Evolutionary conservation across 1,140 invertebrate species (phyloP), one percentile per base, ranked within the genome.

Genomic region (Papilio aristodemus): DNA sequence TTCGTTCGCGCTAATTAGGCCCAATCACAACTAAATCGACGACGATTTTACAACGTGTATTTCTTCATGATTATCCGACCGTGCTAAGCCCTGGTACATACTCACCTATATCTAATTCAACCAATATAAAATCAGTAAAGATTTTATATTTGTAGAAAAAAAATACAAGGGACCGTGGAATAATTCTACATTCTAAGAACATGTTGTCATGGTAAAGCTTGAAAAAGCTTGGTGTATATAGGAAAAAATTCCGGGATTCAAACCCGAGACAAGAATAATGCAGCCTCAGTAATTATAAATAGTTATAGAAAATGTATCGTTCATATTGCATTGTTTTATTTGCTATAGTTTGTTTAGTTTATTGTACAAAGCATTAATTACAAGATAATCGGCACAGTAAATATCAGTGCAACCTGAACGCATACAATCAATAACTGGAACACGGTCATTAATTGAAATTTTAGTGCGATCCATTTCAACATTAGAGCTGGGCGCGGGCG

Each of bases 401-500:
- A 39, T 39, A 39, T 11, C 13, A 11, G 10, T 39, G 38, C 38
- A 39, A 46, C 17, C n/a, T 46, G 41, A 46, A 36, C 32, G 57
- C n/a, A 32, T 32, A 11, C 57, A 37, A 59, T 59, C 57, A 59
- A 59, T 59, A n/a, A 59, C 27, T 7, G 4, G 27, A 2, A 36
- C 13, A 11, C 14, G n/a, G 25, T n/a, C 8, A 59, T 59, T 59
- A 59, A 59, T 59, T 59, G 57, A 59, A 59, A 59, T 59, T 59
- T 59, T 59, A 59, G 57, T 59, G 57, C 57, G 5, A 59, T 59
- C 57, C 22, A 59, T 59, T 59, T 36, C 32, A 59, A 59, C 9
- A 59, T 32, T 59, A 59, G 57, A 3, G 22, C 57, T 59, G 57
- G n/a, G 6, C n/a, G 10, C 11, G 11, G 8, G 36, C 32, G 57